Percentiles rank a stretch among this genome's conserved stretches.
Evolutionary conservation across 2,113 vertebrate genomes (phyloP).

Genomic region (Addax nasomaculatus): DNA sequence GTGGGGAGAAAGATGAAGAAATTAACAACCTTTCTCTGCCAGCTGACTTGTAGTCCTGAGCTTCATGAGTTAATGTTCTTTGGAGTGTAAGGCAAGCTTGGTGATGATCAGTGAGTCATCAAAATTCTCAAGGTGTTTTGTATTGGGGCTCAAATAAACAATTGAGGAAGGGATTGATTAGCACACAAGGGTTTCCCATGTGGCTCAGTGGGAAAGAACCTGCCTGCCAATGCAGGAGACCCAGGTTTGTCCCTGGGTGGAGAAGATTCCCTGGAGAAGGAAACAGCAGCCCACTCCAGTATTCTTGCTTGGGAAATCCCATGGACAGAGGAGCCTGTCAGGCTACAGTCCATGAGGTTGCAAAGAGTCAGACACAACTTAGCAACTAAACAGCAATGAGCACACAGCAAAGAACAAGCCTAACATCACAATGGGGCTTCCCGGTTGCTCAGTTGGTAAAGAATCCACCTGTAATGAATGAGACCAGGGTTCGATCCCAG

Average conservation of each 20-base stretch:
- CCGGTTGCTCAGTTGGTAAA: not conserved
- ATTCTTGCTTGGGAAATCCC: not conserved
- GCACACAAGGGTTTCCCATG: not conserved
- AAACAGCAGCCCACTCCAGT: not conserved
- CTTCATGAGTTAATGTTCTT: not conserved
- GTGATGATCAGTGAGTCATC: not conserved
- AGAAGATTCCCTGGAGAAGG: not conserved
- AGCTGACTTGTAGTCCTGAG: not conserved
- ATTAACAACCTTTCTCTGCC: not conserved
- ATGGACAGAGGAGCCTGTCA: not conserved
- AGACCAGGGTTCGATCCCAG: fast-evolving
- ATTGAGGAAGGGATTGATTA: not conserved
- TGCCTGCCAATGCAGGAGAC: not conserved
- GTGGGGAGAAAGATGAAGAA: not conserved
- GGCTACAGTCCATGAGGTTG: not conserved
- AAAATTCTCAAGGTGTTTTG: not conserved
- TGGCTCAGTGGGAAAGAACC: not conserved
- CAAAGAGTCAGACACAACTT: not conserved
- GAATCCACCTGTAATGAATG: not conserved
- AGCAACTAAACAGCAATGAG: not conserved
- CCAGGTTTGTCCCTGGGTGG: not conserved
- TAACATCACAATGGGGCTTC: not conserved
- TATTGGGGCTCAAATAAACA: not conserved
- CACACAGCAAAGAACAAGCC: not conserved
- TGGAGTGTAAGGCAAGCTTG: not conserved